A percentile compares a stretch with the other conserved stretches of the same genome.
These are phyloP conservation scores for Scalopus aquaticus DNA, from an alignment of 2,113 vertebrate species.

Conservation along the genomic window DNA sequence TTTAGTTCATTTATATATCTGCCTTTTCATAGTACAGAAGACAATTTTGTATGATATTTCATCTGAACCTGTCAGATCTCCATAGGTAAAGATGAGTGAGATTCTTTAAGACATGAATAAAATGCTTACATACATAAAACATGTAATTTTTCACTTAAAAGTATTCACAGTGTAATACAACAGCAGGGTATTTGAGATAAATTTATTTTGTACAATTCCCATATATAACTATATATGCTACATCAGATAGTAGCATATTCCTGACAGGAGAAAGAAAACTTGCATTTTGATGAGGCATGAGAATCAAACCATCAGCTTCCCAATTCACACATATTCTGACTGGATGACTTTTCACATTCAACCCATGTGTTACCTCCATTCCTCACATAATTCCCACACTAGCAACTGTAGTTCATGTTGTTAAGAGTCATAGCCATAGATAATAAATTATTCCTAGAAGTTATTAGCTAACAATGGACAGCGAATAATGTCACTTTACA, in stretches of 20 bases:
- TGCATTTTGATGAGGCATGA: background rate
- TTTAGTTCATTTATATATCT: background rate
- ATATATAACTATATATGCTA: background rate
- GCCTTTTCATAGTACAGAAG: background rate
- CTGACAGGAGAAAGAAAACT: background rate
- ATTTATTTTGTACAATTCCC: background rate
- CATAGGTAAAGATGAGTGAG: background rate
- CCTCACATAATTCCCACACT: background rate
- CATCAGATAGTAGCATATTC: background rate
- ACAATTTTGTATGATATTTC: background rate
- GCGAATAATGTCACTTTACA: background rate
- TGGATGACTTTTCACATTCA: background rate
- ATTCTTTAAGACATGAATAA: background rate
- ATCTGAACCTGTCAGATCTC: background rate
- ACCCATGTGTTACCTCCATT: background rate
- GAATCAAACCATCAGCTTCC: background rate
- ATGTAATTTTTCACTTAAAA: background rate
- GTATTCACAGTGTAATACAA: background rate
- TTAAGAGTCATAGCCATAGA: background rate
- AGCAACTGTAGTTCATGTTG: background rate
- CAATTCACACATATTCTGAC: background rate
- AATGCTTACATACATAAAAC: background rate
- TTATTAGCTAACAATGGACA: background rate
- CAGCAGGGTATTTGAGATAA: background rate
- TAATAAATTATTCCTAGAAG: background rate